These are phyloP conservation scores for Ophion ventricosus DNA, from an alignment of 2,888 invertebrate genomes.

Conservation along the genomic window DNA sequence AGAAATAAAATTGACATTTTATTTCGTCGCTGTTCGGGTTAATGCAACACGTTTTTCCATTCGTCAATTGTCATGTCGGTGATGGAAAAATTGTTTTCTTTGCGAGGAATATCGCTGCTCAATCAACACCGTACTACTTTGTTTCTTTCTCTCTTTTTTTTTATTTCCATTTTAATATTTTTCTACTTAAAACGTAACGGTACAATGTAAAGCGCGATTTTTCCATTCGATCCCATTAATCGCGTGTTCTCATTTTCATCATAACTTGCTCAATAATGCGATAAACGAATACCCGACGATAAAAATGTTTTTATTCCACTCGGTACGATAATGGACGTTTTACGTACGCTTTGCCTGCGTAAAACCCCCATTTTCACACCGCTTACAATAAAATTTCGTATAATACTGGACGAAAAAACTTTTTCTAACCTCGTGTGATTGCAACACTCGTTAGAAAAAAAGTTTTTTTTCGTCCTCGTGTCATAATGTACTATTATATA, in stretches of 20 bases:
- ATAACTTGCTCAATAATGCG: not conserved
- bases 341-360: too few relatives aligned
- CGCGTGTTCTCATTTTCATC: constrained; percentile 25
- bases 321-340: too few relatives aligned
- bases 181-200: constrained; percentile 42
- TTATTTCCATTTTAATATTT: not conserved
- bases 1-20: constrained; percentile 58
- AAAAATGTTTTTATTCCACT: not conserved
- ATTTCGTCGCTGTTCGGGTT: constrained; percentile 36
- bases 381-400: too few relatives aligned
- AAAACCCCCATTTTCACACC: too few relatives aligned
- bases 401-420: too few relatives aligned
- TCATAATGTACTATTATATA: too few relatives aligned
- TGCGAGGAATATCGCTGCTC: too few relatives aligned
- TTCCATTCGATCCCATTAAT: constrained; percentile 3
- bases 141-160: constrained; percentile 2
- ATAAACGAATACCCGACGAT: not conserved
- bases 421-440: too few relatives aligned
- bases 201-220: constrained; percentile 28
- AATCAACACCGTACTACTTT: constrained; percentile 7
- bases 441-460: too few relatives aligned
- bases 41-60: constrained; percentile 6
- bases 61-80: not conserved
- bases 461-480: too few relatives aligned
- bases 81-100: constrained; percentile 5